Evolutionary conservation across 1,140 invertebrate species (phyloP).

Genomic region (Lucilia cuprina): DNA sequence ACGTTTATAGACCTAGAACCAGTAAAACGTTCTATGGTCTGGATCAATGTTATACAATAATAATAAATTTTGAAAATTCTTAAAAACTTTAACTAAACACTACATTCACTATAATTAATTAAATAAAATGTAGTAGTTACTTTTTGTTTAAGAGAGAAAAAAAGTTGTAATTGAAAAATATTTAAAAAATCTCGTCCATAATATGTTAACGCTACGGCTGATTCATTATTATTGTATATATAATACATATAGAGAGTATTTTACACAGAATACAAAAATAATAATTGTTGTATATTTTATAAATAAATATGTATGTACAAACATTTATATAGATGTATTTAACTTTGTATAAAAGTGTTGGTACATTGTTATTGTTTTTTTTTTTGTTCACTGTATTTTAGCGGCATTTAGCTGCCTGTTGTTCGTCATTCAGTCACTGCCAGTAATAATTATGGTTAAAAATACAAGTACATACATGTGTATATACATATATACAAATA

Average conservation of each 20-base stretch:
- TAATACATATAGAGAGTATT: too few relatives aligned
- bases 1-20: slow-evolving; percentile 12
- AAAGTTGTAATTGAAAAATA: not conserved
- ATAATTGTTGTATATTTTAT: slow-evolving; percentile 4
- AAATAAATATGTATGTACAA: not conserved
- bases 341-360: not conserved
- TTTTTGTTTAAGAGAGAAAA: not conserved
- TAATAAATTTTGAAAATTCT: not conserved
- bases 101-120: not conserved
- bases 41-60: too few relatives aligned
- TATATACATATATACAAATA: too few relatives aligned
- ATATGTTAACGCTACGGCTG: not conserved
- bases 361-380: not conserved
- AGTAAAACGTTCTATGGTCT: not conserved
- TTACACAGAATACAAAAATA: slow-evolving; percentile 10
- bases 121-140: not conserved
- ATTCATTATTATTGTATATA: not conserved
- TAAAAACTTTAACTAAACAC: not conserved
- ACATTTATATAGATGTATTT: not conserved
- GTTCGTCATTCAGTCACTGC: not conserved
- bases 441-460: slow-evolving; percentile 1
- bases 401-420: not conserved
- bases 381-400: not conserved
- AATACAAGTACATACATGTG: slow-evolving; percentile 1
- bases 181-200: not conserved